Conservation (phyloP, 2,888 invertebrate species). For the Patella depressa region DNA sequence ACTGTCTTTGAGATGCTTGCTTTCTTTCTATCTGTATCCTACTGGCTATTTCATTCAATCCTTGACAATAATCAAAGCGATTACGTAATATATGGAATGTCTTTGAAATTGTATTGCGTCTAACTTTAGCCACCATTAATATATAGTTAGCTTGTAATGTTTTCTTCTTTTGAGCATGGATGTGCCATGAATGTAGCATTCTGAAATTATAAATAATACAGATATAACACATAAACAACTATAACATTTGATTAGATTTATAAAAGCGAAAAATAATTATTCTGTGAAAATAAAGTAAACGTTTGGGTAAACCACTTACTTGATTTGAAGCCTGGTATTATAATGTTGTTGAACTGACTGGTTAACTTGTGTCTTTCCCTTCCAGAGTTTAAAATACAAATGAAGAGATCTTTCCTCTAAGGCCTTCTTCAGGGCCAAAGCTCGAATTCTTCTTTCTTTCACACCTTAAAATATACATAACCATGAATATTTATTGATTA, state of each 20-base stretch:
- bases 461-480: constrained; percentile 30
- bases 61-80: constrained; percentile 53
- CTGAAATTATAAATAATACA: constrained; percentile 35
- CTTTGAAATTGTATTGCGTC: constrained; percentile 36
- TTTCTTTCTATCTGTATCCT: constrained; percentile 45
- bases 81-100: constrained; percentile 48
- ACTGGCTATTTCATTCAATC: constrained; percentile 45
- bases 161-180: constrained; percentile 42
- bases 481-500: too few relatives aligned
- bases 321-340: constrained; percentile 53
- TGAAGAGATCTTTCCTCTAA: constrained; percentile 42
- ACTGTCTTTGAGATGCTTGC: constrained; percentile 33
- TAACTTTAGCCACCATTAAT: constrained; percentile 39
- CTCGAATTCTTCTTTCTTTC: constrained; percentile 40
- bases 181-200: constrained; percentile 51
- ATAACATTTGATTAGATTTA: too few relatives aligned
- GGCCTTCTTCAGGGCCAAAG: constrained; percentile 42
- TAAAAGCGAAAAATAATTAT: too few relatives aligned
- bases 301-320: constrained; percentile 35
- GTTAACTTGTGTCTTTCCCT: constrained; percentile 45
- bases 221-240: neutral
- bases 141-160: constrained; percentile 45
- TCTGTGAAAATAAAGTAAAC: too few relatives aligned
- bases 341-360: constrained; percentile 52
- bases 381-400: constrained; percentile 54